Base-by-base conservation (phyloP, 2,888 invertebrate genomes). In the Scelioninae gen. 1 region DNA sequence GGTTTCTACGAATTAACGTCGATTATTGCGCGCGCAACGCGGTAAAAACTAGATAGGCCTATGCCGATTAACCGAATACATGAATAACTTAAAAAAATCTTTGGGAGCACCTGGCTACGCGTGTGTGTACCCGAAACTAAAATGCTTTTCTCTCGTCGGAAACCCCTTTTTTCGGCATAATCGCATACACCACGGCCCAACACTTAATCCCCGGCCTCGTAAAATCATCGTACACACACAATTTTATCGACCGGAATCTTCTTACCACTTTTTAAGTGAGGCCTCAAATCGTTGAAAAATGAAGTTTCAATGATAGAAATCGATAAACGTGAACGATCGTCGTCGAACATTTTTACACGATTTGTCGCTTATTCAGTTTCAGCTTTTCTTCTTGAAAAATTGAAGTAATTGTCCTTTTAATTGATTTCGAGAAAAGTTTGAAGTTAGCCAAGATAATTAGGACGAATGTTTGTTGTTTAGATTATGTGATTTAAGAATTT, bases 21-120 rank as follows among this genome's bases (percentile, higher is more conserved):
- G 91, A 92, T 91, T 92, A 91, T 90, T 84, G 88, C 79, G 85
- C 84, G 71, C 85, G 82, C 85, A 82, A 83, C 85, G 74, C 82
- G 85, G 86, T 86, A 87, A 89, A 88, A 89, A 88, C 88, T 86
- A 87, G 88, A 88, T 86, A 86, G 86, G 80, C 84, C 82, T 68
- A 72, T 89, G 88, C 89, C 91, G 91, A 92, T 91, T 92, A 92
- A 91, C 88, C 88, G 91, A 92, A 92, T 92, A 91, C 91, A 92
- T 92, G 92, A 92, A 92, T 92, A 92, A 90, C 88, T 92, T 92
- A 91, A 89, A 84, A 83, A 85, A 84, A 83, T 84, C 83, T 87
- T 86, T 85, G 83, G 86, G 85, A 87, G 88, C 91, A 91, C 89
- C 91, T 90, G 90, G 85, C 87, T 65, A 72, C 83, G 55, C 84